Evolutionary conservation across 2,888 invertebrate genomes (phyloP).

Genomic region (Megalurothrips usitatus): DNA sequence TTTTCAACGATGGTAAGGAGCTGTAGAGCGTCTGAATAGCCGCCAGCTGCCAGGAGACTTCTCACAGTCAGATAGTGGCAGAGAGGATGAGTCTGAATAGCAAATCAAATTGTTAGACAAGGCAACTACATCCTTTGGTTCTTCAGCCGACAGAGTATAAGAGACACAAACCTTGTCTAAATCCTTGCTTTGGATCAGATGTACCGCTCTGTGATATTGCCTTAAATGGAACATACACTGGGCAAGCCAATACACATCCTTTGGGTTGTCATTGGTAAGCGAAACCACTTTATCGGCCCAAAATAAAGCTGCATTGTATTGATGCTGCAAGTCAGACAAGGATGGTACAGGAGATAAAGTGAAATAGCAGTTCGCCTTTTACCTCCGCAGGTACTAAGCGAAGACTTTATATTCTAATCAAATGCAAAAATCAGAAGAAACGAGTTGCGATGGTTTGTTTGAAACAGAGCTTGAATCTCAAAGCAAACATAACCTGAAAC

Average conservation of each 20-base stretch:
- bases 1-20: constrained; percentile 50
- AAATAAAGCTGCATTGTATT: constrained; percentile 76
- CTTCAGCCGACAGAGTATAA: constrained; percentile 34
- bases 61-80: constrained; percentile 81
- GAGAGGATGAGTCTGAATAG: constrained; percentile 63
- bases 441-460: constrained; percentile 32
- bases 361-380: neutral
- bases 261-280: constrained; percentile 66
- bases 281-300: constrained; percentile 94
- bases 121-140: neutral
- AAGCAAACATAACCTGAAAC: constrained; percentile 22
- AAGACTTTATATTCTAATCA: too few relatives aligned
- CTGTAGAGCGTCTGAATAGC: constrained; percentile 74
- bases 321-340: constrained; percentile 53
- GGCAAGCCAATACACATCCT: constrained; percentile 84
- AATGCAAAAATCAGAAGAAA: neutral
- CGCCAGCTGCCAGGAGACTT: constrained; percentile 78
- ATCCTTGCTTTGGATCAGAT: constrained; percentile 70
- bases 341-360: neutral
- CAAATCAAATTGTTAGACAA: neutral
- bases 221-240: constrained; percentile 84
- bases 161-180: constrained; percentile 58
- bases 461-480: constrained; percentile 27
- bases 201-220: constrained; percentile 84
- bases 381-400: too few relatives aligned